Conservation (phyloP, 2,797 vertebrate species). For the Furcifer pardalis region DNA sequence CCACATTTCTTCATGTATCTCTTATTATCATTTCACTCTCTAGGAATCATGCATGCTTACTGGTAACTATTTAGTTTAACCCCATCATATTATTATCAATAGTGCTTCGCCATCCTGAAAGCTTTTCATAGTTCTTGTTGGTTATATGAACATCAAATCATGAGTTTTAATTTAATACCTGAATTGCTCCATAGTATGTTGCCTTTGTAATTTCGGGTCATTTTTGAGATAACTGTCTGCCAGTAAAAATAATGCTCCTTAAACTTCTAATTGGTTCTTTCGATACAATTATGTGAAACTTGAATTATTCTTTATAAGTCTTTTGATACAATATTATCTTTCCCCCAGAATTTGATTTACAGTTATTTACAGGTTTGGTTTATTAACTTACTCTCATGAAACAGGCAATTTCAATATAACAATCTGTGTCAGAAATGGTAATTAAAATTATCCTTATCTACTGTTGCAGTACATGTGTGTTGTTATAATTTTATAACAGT, state of each 20-base stretch:
- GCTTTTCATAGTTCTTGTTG: neutral
- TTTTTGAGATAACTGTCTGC: slow-evolving; percentile 55
- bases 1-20: neutral
- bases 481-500: slow-evolving; percentile 63
- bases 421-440: slow-evolving; percentile 72
- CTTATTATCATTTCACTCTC: neutral
- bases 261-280: slow-evolving; percentile 71
- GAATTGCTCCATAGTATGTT: neutral
- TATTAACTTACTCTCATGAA: slow-evolving; percentile 71
- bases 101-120: neutral
- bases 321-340: slow-evolving; percentile 62
- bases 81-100: neutral
- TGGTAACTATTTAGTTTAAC: neutral
- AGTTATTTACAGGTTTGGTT: slow-evolving; percentile 72
- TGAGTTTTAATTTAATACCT: neutral
- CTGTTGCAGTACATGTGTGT: slow-evolving; percentile 62
- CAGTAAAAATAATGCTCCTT: slow-evolving; percentile 63
- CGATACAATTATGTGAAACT: slow-evolving; percentile 57
- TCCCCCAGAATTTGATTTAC: slow-evolving; percentile 71
- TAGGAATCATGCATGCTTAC: neutral
- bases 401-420: slow-evolving; percentile 70
- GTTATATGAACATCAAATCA: neutral
- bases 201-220: neutral
- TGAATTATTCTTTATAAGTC: slow-evolving; percentile 61
- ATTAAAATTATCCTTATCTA: slow-evolving; percentile 76